These are phyloP conservation scores for Oostethus manadensis DNA, from an alignment of 2,113 vertebrate genomes.

Conservation along the genomic window DNA sequence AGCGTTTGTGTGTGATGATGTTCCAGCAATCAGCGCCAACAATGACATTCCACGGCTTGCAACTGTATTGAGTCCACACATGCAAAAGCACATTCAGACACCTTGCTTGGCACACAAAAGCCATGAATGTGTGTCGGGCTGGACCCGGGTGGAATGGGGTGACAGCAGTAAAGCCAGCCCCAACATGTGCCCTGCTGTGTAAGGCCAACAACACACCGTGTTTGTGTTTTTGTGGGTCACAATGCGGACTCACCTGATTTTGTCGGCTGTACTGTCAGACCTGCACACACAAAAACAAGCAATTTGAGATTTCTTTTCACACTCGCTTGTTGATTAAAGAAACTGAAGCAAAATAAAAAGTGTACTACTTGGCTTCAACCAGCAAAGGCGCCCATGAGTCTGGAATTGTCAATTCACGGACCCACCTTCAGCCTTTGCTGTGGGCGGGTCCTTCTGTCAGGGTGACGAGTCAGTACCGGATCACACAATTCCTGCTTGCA, in stretches of 20 bases:
- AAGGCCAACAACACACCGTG: slow-evolving; percentile 6
- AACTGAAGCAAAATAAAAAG: neutral
- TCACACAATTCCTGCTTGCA: no score
- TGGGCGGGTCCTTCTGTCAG: no score
- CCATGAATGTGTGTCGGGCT: slow-evolving; percentile 44
- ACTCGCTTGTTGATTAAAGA: neutral
- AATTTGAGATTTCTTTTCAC: neutral
- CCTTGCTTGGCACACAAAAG: slow-evolving; percentile 50
- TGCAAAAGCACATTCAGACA: slow-evolving; percentile 57
- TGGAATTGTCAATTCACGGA: no score
- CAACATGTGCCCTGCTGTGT: slow-evolving; percentile 2
- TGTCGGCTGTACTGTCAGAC: slow-evolving; percentile 73
- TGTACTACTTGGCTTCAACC: no score
- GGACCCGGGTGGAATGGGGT: slow-evolving; percentile 30
- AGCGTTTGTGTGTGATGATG: slow-evolving; percentile 47
- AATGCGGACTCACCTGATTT: slow-evolving; percentile 63
- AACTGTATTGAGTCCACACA: slow-evolving; percentile 68
- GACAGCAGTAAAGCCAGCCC: slow-evolving; percentile 23
- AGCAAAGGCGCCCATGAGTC: no score
- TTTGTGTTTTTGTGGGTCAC: neutral
- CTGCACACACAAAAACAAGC: slow-evolving; percentile 37
- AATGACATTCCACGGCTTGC: slow-evolving; percentile 74
- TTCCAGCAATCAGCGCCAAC: slow-evolving; percentile 68
- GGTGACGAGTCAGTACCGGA: no score
- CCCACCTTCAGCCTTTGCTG: no score